These are phyloP conservation scores for Telmatherina bonti DNA, from an alignment of 2,797 vertebrate species.

Conservation along the genomic window DNA sequence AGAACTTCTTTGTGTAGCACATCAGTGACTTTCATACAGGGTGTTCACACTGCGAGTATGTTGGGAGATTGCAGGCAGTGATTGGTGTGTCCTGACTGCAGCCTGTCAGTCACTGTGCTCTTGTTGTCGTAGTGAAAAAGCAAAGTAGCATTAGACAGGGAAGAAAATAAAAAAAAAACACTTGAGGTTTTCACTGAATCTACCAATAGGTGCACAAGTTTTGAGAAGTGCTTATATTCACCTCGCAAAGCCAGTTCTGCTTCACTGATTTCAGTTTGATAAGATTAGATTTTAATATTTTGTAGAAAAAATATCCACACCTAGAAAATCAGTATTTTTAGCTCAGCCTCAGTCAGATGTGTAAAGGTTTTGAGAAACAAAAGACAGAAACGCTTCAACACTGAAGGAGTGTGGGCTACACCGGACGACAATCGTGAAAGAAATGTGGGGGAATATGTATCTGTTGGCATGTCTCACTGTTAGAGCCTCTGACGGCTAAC, in stretches of 20 bases:
- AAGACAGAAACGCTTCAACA: neutral
- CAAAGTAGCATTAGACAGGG: constrained; percentile 31
- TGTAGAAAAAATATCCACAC: neutral
- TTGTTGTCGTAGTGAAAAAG: neutral
- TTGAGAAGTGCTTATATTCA: constrained; percentile 1
- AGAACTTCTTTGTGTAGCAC: constrained; percentile 64
- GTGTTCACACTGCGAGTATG: constrained; percentile 54
- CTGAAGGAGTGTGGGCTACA: neutral
- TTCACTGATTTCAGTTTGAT: constrained; percentile 3
- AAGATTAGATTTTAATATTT: constrained; percentile 3
- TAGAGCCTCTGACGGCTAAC: neutral
- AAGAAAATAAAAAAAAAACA: neutral
- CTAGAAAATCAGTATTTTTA: neutral
- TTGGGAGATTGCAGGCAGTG: neutral
- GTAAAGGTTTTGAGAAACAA: neutral
- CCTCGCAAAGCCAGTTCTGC: neutral
- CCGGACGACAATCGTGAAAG: constrained; percentile 7
- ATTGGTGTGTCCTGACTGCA: constrained; percentile 14
- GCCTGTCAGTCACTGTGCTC: constrained; percentile 2
- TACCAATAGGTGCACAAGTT: constrained; percentile 8
- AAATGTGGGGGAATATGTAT: neutral
- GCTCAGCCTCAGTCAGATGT: neutral
- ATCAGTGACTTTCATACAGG: constrained; percentile 35
- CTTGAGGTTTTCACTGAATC: constrained; percentile 7
- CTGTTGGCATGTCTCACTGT: neutral